Evolutionary conservation across 2,797 vertebrate genomes (phyloP), one percentile per base, ranked within the genome.

Genomic region (Anolis apletophallus): DNA sequence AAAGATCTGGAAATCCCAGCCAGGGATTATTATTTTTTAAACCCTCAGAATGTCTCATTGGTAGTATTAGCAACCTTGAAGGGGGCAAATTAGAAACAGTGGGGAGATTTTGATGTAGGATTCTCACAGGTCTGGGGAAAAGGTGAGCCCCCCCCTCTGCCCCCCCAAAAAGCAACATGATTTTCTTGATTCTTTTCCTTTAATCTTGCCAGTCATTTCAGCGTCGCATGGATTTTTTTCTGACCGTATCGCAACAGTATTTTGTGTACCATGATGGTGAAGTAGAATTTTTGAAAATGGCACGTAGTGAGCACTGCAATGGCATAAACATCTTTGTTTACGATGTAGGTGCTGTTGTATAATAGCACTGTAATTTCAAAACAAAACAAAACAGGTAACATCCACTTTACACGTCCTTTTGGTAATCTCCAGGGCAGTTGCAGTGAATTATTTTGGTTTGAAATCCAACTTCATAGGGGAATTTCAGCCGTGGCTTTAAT

Each of bases 1-100:
- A 77, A 86, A 87, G 90, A 91, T 88, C 85, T 95, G 92, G 94
- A 95, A 94, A 93, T 83, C 82, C 23, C 67, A 73, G 64, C 40
- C 77, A 85, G 80, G 85, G 91, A 72, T 85, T 90, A 88, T 88
- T 80, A n/a, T 87, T 93, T 92, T 40, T 90, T 90, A 91, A 82
- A 69, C 85, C n/a, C 5, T 74, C 88, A 88, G 88, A 83, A 80
- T 74, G 81, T 89, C 91, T 68, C 87, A 40, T 67, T 79, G 23
- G 14, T 87, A 92, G 81, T 73, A 88, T 91, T 80, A 91, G 93
- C 95, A 95, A 96, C 96, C 96, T 97, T 96, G 95, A 93, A 73
- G 34, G 3, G 32, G 59, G 69, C 87, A 85, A 89, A 92, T 84
- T 83, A 87, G 81, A 84, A 89, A 16, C 76, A 36, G 0, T 6